A percentile compares a stretch with the other conserved stretches of the same genome.
Evolutionary conservation across 35 echinoderm and acorn worm genomes (phyloP).

Genomic region (Ophiothrix spiculata): DNA sequence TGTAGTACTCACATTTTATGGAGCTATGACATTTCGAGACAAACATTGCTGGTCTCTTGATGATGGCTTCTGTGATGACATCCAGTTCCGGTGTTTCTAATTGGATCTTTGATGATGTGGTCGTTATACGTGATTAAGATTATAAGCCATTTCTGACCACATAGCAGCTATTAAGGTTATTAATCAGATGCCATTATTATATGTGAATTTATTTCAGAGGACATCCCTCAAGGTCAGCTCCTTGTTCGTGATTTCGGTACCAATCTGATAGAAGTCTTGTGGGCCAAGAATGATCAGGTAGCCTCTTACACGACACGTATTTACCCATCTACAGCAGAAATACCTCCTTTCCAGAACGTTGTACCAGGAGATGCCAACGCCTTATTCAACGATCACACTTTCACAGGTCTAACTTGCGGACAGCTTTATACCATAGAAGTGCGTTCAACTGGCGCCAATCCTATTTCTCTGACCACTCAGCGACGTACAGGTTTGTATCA

Average conservation of each 20-base stretch:
- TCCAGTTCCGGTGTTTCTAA: no score
- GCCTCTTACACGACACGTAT: not conserved
- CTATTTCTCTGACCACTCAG: not conserved
- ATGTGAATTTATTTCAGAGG: no score
- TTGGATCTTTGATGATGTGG: no score
- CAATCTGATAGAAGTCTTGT: not conserved
- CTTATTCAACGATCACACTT: not conserved
- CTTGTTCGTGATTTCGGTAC: not conserved
- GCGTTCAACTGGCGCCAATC: not conserved
- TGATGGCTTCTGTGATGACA: no score
- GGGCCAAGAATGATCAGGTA: not conserved
- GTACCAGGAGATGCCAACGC: not conserved
- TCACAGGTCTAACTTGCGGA: not conserved
- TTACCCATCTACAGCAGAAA: not conserved
- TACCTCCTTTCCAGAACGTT: not conserved
- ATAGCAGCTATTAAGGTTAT: no score
- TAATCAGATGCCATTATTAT: no score
- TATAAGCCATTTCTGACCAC: no score
- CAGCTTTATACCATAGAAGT: not conserved
- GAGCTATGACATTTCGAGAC: no score
- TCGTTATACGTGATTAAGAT: no score
- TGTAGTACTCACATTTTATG: no score
- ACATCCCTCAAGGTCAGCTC: no score
- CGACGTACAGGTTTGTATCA: not conserved
- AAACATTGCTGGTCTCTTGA: no score